Evolutionary conservation across 1,140 invertebrate species (phyloP), one percentile per base, ranked within the genome.

Genomic region (Formica exsecta): DNA sequence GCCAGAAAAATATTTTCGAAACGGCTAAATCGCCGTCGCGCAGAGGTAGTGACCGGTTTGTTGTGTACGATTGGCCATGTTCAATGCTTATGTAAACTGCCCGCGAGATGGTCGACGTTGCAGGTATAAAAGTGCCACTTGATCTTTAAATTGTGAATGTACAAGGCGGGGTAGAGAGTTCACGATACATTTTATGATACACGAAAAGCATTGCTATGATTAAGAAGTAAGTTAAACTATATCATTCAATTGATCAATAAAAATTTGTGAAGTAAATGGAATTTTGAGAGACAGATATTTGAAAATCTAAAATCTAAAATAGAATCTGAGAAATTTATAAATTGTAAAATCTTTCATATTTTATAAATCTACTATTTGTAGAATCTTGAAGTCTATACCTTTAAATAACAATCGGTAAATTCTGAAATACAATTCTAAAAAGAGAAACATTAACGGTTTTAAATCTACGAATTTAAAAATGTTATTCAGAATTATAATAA

Each of bases 1-100:
- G 73, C 59, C 68, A 44, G 68, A 44, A 85, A 89, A 90, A 90
- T 80, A 77, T 68, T 64, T 73, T 73, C 41, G 22, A 81, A 88
- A 32, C 44, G 57, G 29, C 48, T 38, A 19, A 71, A 8, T 57
- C 25, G 59, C 38, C 68, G 22, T 76, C 44, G 36, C 41, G 48
- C 32, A 7, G 61, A 62, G 25, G 29, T n/a, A n/a, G 57, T 32
- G 68, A 44, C 66, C 36, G 54, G 68, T 74, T 83, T 74, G 19
- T 59, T 74, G 22, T 41, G 41, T 68, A 59, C 66, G 54, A 83
- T 83, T 83, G 54, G 79, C 68, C 79, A 44, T 36, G 66, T 71
- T 73, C 66, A 57, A 4, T 48, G 68, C 68, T n/a, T 83, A 74
- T 62, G 54, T 74, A 83, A 76, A 85, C 61, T n/a, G 22, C 44